Conservation (phyloP, 2,888 invertebrate species). For the Operophtera brumata region DNA sequence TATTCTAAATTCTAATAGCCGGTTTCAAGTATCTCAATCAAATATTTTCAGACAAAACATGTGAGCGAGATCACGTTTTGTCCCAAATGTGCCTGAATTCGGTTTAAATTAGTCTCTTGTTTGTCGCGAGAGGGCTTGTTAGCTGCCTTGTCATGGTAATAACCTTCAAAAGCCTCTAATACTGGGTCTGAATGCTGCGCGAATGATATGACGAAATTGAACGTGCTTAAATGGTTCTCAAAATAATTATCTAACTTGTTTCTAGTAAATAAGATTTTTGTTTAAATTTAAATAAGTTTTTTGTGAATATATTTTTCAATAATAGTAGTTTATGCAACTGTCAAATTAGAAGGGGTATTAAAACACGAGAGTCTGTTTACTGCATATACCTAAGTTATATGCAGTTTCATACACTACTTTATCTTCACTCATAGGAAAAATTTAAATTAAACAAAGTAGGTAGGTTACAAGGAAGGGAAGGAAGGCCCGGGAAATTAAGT, state of each 20-base stretch:
- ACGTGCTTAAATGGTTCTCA: neutral
- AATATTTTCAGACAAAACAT: constrained; percentile 23
- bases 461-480: too few species aligned
- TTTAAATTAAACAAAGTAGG: too few species aligned
- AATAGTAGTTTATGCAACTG: too few species aligned
- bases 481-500: too few species aligned
- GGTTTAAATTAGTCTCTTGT: constrained; percentile 52
- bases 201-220: neutral
- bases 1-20: neutral
- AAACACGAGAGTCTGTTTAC: too few species aligned
- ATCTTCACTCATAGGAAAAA: too few species aligned
- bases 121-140: constrained; percentile 49
- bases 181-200: neutral
- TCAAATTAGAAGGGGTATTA: too few species aligned
- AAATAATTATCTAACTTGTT: neutral
- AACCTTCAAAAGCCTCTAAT: constrained; percentile 14
- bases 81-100: constrained; percentile 22
- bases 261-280: too few species aligned
- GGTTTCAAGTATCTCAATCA: neutral
- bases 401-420: too few species aligned
- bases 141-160: constrained; percentile 64
- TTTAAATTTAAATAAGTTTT: too few species aligned
- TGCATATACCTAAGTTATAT: too few species aligned
- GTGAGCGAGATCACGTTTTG: constrained; percentile 15
- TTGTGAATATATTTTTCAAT: too few species aligned